Evolutionary conservation across 2,888 invertebrate genomes (phyloP), one percentile per base, ranked within the genome.

Genomic region (Anaspis maculata): DNA sequence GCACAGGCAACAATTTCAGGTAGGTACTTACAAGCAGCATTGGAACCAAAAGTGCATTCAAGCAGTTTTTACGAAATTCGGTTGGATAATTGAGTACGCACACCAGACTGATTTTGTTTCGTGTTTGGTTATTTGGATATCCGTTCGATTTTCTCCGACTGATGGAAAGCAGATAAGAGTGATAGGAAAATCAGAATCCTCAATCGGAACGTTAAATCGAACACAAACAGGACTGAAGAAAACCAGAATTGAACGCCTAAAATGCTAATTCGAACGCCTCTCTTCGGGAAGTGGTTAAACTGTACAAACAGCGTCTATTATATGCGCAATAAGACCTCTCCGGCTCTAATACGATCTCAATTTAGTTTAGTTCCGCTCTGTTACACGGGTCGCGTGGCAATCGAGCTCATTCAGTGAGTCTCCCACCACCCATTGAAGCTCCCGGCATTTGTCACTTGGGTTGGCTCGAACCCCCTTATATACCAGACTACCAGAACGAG

Each of bases 291-390:
- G 64, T 64, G 66, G 64, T 66, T 66, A 64, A 66, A 66, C 66
- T 63, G 64, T 64, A 65, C 66, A 65, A 65, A 66, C 64, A 66
- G 61, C 64, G 62, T 65, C 66, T 65, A 66, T 66, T 65, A 65
- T 65, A 64, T 64, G 66, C 65, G 65, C 64, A 65, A 66, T 66
- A 64, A 65, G 66, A 65, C 63, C 59, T 62, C 62, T 61, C 62
- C 63, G 58, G 54, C 60, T 62, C 65, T 66, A 67, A 67, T 66
- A 64, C 66, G 66, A 66, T 67, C 67, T 67, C 67, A 66, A 67
- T 67, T 67, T 67, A 66, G 66, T 67, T 67, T 67, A 67, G 67
- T 67, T 65, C 59, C 65, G 67, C 66, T 67, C 67, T 67, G 67
- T 67, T 67, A 66, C 61, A 60, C 62, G 62, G 64, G 63, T 66